These are phyloP conservation scores for Probosciger aterrimus DNA, from an alignment of 2,113 vertebrate species.

Conservation along the genomic window DNA sequence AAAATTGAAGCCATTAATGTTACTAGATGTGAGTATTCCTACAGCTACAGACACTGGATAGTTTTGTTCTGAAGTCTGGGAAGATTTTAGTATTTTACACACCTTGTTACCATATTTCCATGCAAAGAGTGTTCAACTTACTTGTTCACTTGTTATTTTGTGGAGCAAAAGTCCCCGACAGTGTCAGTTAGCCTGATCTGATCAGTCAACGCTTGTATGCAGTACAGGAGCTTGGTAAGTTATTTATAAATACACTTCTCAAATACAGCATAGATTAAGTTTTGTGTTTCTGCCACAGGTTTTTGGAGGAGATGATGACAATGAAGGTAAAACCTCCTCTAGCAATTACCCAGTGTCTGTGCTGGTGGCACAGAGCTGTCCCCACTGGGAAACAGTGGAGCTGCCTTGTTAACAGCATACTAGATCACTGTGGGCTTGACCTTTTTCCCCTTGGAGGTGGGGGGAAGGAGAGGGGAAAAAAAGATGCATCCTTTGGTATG, in stretches of 20 bases:
- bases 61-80: neutral
- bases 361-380: neutral
- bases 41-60: neutral
- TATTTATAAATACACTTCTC: neutral
- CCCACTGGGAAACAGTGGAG: neutral
- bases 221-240: neutral
- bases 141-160: neutral
- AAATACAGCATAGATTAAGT: neutral
- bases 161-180: neutral
- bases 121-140: neutral
- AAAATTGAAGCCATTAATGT: neutral
- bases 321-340: neutral
- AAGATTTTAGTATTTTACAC: neutral
- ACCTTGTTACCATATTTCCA: neutral
- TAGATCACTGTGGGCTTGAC: neutral
- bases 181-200: neutral
- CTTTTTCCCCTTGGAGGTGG: neutral
- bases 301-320: neutral
- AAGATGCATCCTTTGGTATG: neutral
- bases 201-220: neutral
- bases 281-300: neutral
- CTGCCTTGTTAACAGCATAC: neutral
- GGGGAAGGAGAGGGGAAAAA: rapidly evolving
- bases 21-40: neutral
- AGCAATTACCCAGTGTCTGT: neutral